A percentile compares a stretch with the other conserved stretches of the same genome.
Evolutionary conservation across 2,113 vertebrate species (phyloP).

Genomic region (Malaclemys terrapin): DNA sequence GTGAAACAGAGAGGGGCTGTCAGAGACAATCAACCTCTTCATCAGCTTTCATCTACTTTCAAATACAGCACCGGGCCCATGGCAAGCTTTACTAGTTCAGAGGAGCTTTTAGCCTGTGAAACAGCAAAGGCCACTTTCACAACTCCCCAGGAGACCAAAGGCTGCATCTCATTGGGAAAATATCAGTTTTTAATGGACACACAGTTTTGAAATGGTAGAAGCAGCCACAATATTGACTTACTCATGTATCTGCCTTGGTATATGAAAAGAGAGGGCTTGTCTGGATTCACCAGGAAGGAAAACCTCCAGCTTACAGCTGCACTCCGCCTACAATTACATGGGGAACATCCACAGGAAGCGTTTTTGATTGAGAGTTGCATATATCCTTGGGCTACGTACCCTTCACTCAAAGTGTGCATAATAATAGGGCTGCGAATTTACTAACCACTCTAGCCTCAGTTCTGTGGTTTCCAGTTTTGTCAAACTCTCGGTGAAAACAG

Average conservation of each 20-base stretch:
- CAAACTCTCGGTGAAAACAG: not conserved
- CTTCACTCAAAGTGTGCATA: not conserved
- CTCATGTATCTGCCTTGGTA: rapidly evolving
- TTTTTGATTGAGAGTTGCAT: not conserved
- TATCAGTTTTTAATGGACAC: not conserved
- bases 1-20: not conserved
- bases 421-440: not conserved
- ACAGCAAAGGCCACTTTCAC: not conserved
- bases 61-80: not conserved
- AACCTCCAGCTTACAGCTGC: not conserved
- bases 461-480: conserved; percentile 32
- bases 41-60: not conserved
- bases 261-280: not conserved
- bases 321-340: rapidly evolving
- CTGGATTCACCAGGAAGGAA: not conserved
- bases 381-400: rapidly evolving
- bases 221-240: rapidly evolving
- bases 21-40: not conserved
- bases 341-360: rapidly evolving
- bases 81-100: not conserved
- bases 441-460: not conserved
- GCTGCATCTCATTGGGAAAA: not conserved
- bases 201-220: not conserved
- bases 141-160: not conserved
- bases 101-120: not conserved